These are phyloP conservation scores for Ips nitidus DNA, from an alignment of 1,140 invertebrate genomes.

Conservation along the genomic window DNA sequence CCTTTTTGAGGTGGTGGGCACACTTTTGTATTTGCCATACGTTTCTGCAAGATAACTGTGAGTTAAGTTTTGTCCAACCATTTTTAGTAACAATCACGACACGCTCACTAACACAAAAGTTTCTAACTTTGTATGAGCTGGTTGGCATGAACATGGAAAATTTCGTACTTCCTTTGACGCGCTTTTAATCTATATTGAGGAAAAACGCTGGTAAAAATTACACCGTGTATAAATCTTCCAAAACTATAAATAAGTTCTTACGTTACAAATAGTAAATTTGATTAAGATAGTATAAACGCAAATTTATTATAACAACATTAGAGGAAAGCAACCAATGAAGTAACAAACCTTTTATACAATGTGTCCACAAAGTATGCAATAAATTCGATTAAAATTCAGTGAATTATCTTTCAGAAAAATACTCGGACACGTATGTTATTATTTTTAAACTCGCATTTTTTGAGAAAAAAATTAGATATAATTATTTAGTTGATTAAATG, in stretches of 20 bases:
- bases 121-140: not conserved
- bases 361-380: too few species aligned
- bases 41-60: slow-evolving; percentile 15
- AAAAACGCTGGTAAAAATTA: slow-evolving; percentile 11
- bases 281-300: too few species aligned
- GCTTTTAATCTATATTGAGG: slow-evolving; percentile 24
- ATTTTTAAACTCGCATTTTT: too few species aligned
- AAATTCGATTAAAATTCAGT: too few species aligned
- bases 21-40: slow-evolving; percentile 7
- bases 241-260: not conserved
- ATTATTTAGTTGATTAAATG: too few species aligned
- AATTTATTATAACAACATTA: too few species aligned
- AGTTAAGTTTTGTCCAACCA: slow-evolving; percentile 25
- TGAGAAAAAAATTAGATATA: too few species aligned
- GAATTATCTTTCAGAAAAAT: too few species aligned
- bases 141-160: slow-evolving; percentile 1
- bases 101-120: not conserved
- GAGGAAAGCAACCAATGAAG: too few species aligned
- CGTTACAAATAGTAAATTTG: too few species aligned
- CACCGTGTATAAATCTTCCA: slow-evolving; percentile 2
- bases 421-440: too few species aligned
- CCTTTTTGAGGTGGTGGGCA: slow-evolving; percentile 7
- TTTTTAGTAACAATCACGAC: not conserved
- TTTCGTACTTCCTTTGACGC: slow-evolving; percentile 9
- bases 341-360: too few species aligned